Base-by-base conservation (phyloP, 2,797 vertebrate genomes). In the Prionace glauca region DNA sequence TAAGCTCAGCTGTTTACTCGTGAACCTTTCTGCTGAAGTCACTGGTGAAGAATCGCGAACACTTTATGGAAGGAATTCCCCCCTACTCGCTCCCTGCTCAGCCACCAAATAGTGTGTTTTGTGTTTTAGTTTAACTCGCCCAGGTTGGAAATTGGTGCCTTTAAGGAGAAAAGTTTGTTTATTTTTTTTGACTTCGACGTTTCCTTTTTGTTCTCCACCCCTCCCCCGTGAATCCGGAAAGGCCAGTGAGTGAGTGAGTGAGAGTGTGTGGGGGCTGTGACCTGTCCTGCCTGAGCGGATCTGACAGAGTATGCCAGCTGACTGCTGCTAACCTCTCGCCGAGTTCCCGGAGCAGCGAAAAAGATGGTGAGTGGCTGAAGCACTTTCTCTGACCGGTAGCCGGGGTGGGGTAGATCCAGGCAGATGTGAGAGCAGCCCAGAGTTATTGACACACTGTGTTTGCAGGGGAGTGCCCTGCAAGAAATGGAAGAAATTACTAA, bases 161-260 rank as follows among this genome's bases (percentile, higher is more conserved):
- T 60, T 62, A 88, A 88, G 56, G 62, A 32, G 56, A 62, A 90
- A 90, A 90, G 56, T 90, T 88, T 88, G 86, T 60, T 88, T 60
- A 50, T 88, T 50, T 88, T 50, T 50, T 62, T 62, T 90, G 87
- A 90, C 87, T 88, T 88, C 86, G 86, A 56, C 84, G 84, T 88
- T 88, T 62, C 87, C 26, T 60, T 88, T 60, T 60, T 84, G 16
- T 45, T 74, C 26, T 29, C 26, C 26, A 69, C 67, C 3, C 26
- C 72, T 9, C 0, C 14, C 3, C 81, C 18, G 1, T 67, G 36
- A 36, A 65, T 67, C 87, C 29, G 56, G 84, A 87, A 87, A 87
- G 50, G 26, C 2, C 56, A 32, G 29, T 56, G 2, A 56, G 50
- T 56, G 3, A 56, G 50, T 56, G 24, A 29, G 26, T 16, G 56